phyloP scores from a whole-genome alignment of 2,888 invertebrate genomes.

The Drosophila colorata region DNA sequence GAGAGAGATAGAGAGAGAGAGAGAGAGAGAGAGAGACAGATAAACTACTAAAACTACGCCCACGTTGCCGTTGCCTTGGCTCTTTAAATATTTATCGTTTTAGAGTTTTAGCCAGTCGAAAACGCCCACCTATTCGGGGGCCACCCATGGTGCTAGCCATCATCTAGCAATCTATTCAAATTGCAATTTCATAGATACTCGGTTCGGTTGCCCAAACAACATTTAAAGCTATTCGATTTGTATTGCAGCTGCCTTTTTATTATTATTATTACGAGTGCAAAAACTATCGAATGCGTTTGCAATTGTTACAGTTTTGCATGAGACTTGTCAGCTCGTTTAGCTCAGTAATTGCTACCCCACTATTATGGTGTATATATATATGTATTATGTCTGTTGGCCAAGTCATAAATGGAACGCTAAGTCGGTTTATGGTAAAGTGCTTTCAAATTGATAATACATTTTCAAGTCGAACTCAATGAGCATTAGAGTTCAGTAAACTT shows the following conservation, averaged over 20 bases:
- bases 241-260: slow-evolving; percentile 45
- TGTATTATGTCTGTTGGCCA: slow-evolving; percentile 10
- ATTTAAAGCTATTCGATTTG: slow-evolving; percentile 63
- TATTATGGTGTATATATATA: too few species aligned
- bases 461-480: too few species aligned
- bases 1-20: not conserved
- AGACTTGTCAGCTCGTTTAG: not conserved
- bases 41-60: slow-evolving; percentile 32
- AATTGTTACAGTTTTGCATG: slow-evolving; percentile 39
- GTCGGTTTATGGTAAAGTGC: not conserved
- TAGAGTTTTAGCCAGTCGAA: slow-evolving; percentile 41
- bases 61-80: slow-evolving; percentile 32
- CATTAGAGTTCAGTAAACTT: too few species aligned
- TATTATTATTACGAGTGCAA: slow-evolving; percentile 57
- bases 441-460: too few species aligned
- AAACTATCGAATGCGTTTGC: slow-evolving; percentile 27
- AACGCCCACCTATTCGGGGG: slow-evolving; percentile 30
- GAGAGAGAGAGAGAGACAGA: not conserved
- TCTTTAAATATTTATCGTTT: slow-evolving; percentile 75
- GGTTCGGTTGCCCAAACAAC: slow-evolving; percentile 9
- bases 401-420: slow-evolving; percentile 10
- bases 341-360: slow-evolving; percentile 12
- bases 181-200: slow-evolving; percentile 40
- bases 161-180: slow-evolving; percentile 43
- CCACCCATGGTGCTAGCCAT: slow-evolving; percentile 44